These are phyloP conservation scores for Crocodylus rhombifer DNA, from an alignment of 2,797 vertebrate genomes.

Conservation along the genomic window DNA sequence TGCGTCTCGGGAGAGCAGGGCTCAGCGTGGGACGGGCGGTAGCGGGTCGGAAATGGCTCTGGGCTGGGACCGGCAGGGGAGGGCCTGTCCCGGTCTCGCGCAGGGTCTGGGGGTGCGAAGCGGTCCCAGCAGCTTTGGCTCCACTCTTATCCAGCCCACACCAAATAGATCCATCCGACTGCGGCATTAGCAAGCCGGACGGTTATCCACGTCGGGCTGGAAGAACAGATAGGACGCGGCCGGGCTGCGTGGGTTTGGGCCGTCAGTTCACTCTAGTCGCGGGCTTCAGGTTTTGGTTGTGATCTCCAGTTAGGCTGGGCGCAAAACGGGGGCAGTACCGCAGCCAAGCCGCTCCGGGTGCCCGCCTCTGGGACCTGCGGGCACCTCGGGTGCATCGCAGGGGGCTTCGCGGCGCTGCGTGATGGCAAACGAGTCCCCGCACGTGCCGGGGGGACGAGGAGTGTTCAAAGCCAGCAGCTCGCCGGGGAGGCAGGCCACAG, in stretches of 20 bases:
- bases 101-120: not conserved
- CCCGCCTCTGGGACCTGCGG: not conserved
- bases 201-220: not conserved
- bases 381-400: not conserved
- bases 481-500: not conserved
- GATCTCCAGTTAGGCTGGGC: not conserved
- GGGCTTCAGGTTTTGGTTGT: not conserved
- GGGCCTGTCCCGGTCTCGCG: not conserved
- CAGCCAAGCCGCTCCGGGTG: not conserved
- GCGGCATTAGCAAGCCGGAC: not conserved
- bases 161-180: not conserved
- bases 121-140: not conserved
- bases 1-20: slow-evolving; percentile 26
- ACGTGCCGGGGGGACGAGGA: not conserved
- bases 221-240: not conserved
- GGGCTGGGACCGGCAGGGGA: not conserved
- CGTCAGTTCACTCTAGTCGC: not conserved
- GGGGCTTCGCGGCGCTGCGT: not conserved
- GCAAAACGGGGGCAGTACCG: accelerated
- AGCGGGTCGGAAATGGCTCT: not conserved
- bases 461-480: not conserved
- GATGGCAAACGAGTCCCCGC: not conserved
- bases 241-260: not conserved
- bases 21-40: not conserved
- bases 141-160: not conserved